phyloP scores from a whole-genome alignment of 1,140 invertebrate species.

The Pogonognathellus flavescens region DNA sequence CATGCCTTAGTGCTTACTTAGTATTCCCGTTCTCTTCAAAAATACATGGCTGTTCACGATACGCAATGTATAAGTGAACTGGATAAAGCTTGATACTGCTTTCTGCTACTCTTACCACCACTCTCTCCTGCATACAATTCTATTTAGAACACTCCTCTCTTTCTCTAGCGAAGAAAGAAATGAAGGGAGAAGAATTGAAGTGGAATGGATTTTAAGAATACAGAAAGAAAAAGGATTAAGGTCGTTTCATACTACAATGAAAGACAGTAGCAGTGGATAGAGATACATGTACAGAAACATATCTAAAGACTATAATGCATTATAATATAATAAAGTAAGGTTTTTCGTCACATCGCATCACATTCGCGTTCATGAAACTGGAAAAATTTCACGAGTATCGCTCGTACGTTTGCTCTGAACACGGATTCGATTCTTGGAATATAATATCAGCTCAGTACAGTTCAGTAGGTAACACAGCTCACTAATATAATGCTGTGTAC shows the following conservation, averaged over 20 bases:
- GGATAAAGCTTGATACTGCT: background rate
- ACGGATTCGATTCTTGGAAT: slow-evolving; percentile 2
- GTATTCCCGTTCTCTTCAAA: background rate
- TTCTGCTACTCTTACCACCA: background rate
- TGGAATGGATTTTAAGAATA: slow-evolving; percentile 51
- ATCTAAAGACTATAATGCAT: slow-evolving; percentile 27
- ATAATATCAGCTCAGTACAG: slow-evolving; percentile 12
- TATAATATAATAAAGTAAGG: slow-evolving; percentile 29
- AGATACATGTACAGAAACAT: slow-evolving; percentile 2
- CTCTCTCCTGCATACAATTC: too few species aligned
- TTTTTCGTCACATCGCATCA: slow-evolving; percentile 42
- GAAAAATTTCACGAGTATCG: slow-evolving; percentile 6
- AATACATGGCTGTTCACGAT: background rate
- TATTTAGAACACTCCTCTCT: background rate
- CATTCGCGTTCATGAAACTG: slow-evolving; percentile 36
- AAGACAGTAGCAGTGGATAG: slow-evolving; percentile 1
- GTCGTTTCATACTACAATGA: background rate
- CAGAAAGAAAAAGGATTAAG: slow-evolving; percentile 20
- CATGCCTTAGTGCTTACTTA: background rate
- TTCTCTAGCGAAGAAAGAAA: slow-evolving; percentile 31
- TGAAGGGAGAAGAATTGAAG: slow-evolving; percentile 37
- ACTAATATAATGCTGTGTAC: too few species aligned
- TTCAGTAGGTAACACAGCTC: slow-evolving; percentile 1
- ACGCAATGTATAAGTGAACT: slow-evolving; percentile 9
- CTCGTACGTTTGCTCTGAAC: background rate